A percentile compares a stretch with the other conserved stretches of the same genome.
Evolutionary conservation across 2,888 invertebrate species (phyloP).

Genomic region (Periphyllus acericola): DNA sequence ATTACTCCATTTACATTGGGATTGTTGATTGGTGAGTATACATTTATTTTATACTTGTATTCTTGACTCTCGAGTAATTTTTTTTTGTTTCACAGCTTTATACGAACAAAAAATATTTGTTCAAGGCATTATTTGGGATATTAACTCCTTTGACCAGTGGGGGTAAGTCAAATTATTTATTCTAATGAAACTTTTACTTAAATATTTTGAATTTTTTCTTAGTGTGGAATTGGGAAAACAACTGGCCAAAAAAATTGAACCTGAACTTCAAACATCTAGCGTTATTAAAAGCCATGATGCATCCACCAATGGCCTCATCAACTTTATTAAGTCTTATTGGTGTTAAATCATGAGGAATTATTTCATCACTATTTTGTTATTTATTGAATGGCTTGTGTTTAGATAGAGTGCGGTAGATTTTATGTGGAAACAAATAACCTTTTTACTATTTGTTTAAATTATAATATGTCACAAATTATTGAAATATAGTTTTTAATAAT

Average conservation of each 20-base stretch:
- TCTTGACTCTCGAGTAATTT: constrained; percentile 35
- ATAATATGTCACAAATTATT: constrained; percentile 32
- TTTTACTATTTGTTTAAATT: constrained; percentile 41
- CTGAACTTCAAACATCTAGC: constrained; percentile 80
- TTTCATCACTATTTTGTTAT: constrained; percentile 2
- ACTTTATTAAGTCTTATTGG: constrained; percentile 79
- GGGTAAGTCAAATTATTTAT: constrained; percentile 74
- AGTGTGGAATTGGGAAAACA: constrained; percentile 98
- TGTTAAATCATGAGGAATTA: constrained; percentile 12
- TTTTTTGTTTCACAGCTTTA: constrained; percentile 75
- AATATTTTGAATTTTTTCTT: constrained; percentile 64
- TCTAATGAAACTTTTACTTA: not conserved
- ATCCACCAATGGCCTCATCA: constrained; percentile 97
- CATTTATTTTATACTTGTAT: constrained; percentile 50
- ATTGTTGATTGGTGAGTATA: constrained; percentile 81
- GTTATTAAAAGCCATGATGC: constrained; percentile 85
- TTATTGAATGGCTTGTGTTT: constrained; percentile 32
- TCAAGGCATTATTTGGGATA: constrained; percentile 98
- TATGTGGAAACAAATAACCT: constrained; percentile 19
- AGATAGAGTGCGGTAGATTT: constrained; percentile 9
- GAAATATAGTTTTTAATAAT: not conserved
- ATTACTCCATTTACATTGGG: constrained; percentile 94
- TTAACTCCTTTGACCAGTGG: constrained; percentile 99
- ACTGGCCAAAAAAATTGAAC: constrained; percentile 97
- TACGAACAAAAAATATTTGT: constrained; percentile 99